phyloP scores from a whole-genome alignment of 2,113 vertebrate species.

The Lagenorhynchus albirostris region DNA sequence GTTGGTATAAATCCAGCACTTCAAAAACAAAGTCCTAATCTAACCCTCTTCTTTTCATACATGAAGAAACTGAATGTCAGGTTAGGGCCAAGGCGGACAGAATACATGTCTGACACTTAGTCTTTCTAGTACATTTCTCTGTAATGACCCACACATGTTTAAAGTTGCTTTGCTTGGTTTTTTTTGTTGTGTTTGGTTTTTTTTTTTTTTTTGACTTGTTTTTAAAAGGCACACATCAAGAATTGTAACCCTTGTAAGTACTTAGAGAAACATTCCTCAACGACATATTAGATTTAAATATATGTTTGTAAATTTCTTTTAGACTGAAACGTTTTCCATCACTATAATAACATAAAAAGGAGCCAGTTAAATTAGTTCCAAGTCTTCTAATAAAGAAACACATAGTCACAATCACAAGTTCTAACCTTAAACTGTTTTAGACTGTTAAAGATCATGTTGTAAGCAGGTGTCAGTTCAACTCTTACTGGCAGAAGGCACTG shows the following conservation, averaged over 20 bases:
- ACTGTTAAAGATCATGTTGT: not conserved
- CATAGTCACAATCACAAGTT: not conserved
- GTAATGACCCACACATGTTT: not conserved
- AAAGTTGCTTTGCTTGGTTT: not conserved
- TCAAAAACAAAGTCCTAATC: not conserved
- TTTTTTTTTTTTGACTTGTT: not conserved
- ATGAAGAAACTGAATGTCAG: not conserved
- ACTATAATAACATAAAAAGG: not conserved
- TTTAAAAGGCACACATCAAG: not conserved
- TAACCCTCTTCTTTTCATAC: not conserved
- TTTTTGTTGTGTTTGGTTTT: not conserved
- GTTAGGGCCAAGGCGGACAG: not conserved
- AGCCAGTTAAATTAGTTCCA: not conserved
- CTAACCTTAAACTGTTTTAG: not conserved
- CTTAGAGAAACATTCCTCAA: not conserved
- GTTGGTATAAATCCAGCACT: not conserved
- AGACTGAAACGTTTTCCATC: not conserved
- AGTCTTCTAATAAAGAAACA: constrained; percentile 1
- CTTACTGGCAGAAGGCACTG: not conserved
- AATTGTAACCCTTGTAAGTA: not conserved
- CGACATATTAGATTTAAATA: not conserved
- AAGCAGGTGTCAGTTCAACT: constrained; percentile 14
- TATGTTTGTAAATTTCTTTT: not conserved
- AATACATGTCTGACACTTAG: not conserved
- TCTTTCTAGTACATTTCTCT: not conserved